Conservation (phyloP, 2,888 invertebrate species). For the Drosophila borborema region DNA sequence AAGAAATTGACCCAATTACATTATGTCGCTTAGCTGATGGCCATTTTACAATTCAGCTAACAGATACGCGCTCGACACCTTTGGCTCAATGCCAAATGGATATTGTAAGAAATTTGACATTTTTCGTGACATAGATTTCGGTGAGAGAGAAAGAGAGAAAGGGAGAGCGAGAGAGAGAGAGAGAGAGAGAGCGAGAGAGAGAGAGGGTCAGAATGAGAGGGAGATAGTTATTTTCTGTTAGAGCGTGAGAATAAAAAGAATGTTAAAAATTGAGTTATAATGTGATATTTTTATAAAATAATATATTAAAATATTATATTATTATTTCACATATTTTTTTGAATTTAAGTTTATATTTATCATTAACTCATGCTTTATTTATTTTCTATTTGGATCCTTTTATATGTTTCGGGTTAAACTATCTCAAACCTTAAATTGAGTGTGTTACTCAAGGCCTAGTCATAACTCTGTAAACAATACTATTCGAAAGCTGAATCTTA, state of each 20-base stretch:
- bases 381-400: too few species aligned
- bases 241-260: too few species aligned
- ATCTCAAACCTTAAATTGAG: not conserved
- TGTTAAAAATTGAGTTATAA: too few species aligned
- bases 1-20: constrained; percentile 73
- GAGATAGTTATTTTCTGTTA: too few species aligned
- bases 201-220: not conserved
- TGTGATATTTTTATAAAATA: too few species aligned
- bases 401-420: too few species aligned
- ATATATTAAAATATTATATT: too few species aligned
- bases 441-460: too few species aligned
- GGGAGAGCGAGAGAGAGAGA: not conserved
- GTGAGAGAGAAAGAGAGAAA: not conserved
- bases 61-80: constrained; percentile 63
- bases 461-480: not conserved
- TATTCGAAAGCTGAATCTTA: not conserved
- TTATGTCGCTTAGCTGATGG: constrained; percentile 61
- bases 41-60: constrained; percentile 71
- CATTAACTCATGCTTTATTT: too few species aligned
- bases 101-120: constrained; percentile 19
- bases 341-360: too few species aligned
- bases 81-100: constrained; percentile 62
- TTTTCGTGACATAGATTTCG: constrained; percentile 19
- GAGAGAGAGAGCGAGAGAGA: not conserved
- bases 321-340: too few species aligned